Evolutionary conservation across 2,888 invertebrate species (phyloP), one percentile per base, ranked within the genome.

Genomic region (Andrena fulva): DNA sequence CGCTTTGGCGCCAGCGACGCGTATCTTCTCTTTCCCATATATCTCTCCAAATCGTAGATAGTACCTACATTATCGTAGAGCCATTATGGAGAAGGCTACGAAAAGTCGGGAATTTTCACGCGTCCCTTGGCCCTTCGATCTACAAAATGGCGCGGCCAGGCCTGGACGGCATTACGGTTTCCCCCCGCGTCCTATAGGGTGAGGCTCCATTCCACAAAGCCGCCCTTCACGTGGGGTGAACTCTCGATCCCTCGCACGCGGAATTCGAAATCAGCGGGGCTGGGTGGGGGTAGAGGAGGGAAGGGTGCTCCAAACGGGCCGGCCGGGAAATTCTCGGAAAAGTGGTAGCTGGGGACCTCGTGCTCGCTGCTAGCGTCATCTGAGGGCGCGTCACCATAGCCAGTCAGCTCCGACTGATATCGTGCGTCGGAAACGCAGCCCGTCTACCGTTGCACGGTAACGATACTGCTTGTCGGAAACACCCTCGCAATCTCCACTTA

Each of bases 101-200:
- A 31, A 54, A 70, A 71, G 7, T 48, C 24, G 31, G 29, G 29
- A 72, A 79, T 77, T 80, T 82, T 60, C 74, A 70, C 42, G 50
- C 8, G 70, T 67, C 70, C 35, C 56, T 54, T 50, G 56, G 33
- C 16, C 70, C 62, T 72, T 71, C 8, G 73, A 72, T 80, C 82
- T 85, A 88, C 88, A 89, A 89, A 89, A 89, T 89, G 88, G 89
- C 89, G 89, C 48, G n/a, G 31, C 62, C 50, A 33, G 60, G 66
- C 50, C 66, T 67, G 78, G 82, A 60, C 84, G 88, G 85, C 83
- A 88, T 87, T 80, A 80, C 82, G 83, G 84, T 88, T 78, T 75
- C 78, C 77, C 80, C 73, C 60, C 79, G 71, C 54, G 62, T 83
- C 56, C 70, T 73, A 52, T 82, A 59, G 85, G 82, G 81, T 70